A percentile compares a stretch with the other conserved stretches of the same genome.
Conservation (phyloP, 2,888 invertebrate species). For the Baccha elongata region DNA sequence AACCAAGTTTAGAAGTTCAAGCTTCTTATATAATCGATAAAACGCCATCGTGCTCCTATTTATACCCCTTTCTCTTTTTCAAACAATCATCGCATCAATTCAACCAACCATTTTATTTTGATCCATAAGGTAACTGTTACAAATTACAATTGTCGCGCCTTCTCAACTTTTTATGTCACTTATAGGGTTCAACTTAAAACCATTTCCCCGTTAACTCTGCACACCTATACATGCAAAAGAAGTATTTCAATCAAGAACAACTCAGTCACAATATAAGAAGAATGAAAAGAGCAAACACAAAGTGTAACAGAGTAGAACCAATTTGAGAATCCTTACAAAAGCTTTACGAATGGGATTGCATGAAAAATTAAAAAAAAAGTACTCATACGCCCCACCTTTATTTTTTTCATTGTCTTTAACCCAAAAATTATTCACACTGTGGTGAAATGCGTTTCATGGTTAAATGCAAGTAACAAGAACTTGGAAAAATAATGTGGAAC, state of each 20-base stretch:
- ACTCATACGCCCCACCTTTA: constrained; percentile 35
- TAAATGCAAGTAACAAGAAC: constrained; percentile 36
- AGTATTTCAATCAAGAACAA: constrained; percentile 37
- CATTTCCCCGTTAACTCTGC: constrained; percentile 42
- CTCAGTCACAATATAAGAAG: not conserved
- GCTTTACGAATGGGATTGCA: constrained; percentile 28
- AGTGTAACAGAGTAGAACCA: constrained; percentile 29
- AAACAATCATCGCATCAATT: constrained; percentile 32
- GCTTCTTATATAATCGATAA: constrained; percentile 38
- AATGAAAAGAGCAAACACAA: not conserved
- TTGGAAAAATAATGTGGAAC: constrained; percentile 1
- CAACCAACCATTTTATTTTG: constrained; percentile 37
- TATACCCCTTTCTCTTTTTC: not conserved
- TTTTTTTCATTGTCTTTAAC: not conserved
- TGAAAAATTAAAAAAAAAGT: constrained; percentile 55
- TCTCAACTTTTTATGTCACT: constrained; percentile 59
- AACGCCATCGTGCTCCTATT: not conserved
- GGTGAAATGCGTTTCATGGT: constrained; percentile 54
- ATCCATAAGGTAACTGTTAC: constrained; percentile 46
- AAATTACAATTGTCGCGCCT: constrained; percentile 64
- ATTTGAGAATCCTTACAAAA: constrained; percentile 64
- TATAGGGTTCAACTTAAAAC: constrained; percentile 53
- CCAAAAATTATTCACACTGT: not conserved
- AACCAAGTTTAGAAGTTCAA: constrained; percentile 62
- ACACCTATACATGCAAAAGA: not conserved